A percentile compares a stretch with the other conserved stretches of the same genome.
These are phyloP conservation scores for Diabrotica virgifera DNA, from an alignment of 1,140 invertebrate genomes.

Conservation along the genomic window DNA sequence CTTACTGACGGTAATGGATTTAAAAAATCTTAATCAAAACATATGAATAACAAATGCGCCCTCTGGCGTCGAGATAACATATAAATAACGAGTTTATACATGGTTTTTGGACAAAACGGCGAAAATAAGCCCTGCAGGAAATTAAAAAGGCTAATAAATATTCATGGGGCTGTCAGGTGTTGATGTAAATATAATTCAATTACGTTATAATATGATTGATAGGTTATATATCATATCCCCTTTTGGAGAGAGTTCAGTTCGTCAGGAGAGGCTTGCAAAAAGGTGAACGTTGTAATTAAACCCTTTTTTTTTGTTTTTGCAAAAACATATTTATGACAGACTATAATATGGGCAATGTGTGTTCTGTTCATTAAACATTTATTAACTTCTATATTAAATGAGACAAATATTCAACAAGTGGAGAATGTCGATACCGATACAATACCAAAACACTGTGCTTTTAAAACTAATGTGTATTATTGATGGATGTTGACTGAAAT, in stretches of 20 bases:
- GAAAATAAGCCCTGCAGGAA: conserved; percentile 22
- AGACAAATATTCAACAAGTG: no score
- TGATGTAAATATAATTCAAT: conserved; percentile 29
- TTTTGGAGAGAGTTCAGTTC: not conserved
- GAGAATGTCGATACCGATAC: no score
- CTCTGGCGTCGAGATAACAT: conserved; percentile 5
- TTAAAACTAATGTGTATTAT: no score
- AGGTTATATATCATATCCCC: conserved; percentile 5
- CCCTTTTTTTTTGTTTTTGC: no score
- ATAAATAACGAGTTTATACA: conserved; percentile 22
- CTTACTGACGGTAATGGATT: not conserved
- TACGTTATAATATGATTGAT: conserved; percentile 25
- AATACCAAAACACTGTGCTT: no score
- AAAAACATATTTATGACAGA: no score
- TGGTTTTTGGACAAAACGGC: conserved; percentile 25
- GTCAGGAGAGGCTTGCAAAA: not conserved
- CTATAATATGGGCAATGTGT: no score
- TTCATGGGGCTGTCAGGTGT: conserved; percentile 25
- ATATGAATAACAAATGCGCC: conserved; percentile 7
- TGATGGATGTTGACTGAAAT: no score
- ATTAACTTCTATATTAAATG: no score
- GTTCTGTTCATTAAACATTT: no score
- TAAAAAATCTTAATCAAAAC: conserved; percentile 1
- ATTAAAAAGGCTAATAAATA: conserved; percentile 28
- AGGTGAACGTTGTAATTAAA: no score